phyloP scores from a whole-genome alignment of 2,888 invertebrate genomes.

The Netelia virgata region DNA sequence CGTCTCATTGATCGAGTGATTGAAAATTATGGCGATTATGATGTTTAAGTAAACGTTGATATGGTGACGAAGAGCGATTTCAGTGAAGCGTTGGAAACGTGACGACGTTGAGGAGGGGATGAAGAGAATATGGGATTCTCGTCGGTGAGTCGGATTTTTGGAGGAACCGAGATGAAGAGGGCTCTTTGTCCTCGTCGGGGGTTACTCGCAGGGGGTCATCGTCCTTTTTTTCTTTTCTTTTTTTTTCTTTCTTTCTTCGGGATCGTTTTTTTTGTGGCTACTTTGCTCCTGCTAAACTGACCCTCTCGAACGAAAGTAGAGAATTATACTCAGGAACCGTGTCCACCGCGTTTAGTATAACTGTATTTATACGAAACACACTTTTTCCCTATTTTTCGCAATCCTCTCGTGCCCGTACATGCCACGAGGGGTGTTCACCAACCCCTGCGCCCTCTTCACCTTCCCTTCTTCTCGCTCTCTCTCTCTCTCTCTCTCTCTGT shows the following conservation, averaged over 20 bases:
- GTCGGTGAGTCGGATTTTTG: background rate
- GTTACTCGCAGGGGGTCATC: conserved; percentile 44
- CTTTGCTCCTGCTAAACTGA: conserved; percentile 45
- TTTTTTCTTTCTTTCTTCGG: no score
- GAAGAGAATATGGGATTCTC: background rate
- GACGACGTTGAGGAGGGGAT: background rate
- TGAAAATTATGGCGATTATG: no score
- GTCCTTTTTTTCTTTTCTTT: conserved; percentile 20
- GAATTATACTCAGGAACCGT: conserved; percentile 14
- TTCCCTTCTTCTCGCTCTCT: no score
- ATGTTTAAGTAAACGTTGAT: no score
- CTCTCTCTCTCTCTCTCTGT: no score
- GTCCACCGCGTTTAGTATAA: background rate
- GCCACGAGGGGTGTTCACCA: conserved; percentile 19
- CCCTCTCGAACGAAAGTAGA: conserved; percentile 25
- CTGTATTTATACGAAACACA: background rate
- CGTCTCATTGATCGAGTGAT: no score
- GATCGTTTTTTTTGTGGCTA: conserved; percentile 35
- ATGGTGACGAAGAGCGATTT: no score
- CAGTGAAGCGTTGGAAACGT: no score
- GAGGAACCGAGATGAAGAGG: conserved; percentile 6
- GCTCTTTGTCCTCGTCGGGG: conserved; percentile 41
- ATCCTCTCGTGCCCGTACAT: conserved; percentile 36
- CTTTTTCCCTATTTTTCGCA: conserved; percentile 48
- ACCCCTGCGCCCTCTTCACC: no score